Evolutionary conservation across 2,888 invertebrate species (phyloP).

Genomic region (Ctenicera cuprea): DNA sequence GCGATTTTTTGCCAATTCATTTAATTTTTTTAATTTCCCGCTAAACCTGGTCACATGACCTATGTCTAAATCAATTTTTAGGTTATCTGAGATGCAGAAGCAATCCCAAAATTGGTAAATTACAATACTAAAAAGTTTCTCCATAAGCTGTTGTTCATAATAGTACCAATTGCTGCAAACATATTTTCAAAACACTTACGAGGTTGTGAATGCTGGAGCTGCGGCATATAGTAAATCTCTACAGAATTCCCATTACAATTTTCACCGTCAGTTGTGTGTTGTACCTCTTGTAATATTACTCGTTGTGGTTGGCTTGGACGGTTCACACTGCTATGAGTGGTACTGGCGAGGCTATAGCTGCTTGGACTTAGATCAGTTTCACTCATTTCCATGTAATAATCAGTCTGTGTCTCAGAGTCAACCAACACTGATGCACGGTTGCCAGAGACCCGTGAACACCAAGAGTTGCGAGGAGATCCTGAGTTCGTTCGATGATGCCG

Average conservation of each 20-base stretch:
- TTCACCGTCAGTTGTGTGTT: slow-evolving; percentile 61
- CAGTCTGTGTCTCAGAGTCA: slow-evolving; percentile 81
- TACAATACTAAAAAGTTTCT: no score
- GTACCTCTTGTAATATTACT: slow-evolving; percentile 68
- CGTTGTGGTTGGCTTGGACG: slow-evolving; percentile 66
- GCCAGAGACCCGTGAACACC: slow-evolving; percentile 66
- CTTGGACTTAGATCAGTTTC: slow-evolving; percentile 77
- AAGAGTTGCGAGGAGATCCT: slow-evolving; percentile 73
- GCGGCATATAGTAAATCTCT: slow-evolving; percentile 69
- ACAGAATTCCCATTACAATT: slow-evolving; percentile 69
- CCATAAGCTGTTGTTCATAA: no score
- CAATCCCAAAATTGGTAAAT: no score
- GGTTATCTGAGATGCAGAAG: no score
- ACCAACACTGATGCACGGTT: slow-evolving; percentile 70
- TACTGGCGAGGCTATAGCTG: slow-evolving; percentile 68
- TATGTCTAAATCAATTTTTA: no score
- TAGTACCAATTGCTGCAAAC: no score
- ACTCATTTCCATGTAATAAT: slow-evolving; percentile 78
- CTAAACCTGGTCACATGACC: no score
- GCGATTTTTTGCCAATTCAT: no score
- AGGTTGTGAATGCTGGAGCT: slow-evolving; percentile 66
- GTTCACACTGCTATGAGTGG: slow-evolving; percentile 53
- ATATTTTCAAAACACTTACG: slow-evolving; percentile 61
- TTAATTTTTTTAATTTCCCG: no score
- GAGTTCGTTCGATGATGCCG: slow-evolving; percentile 78